phyloP scores from a whole-genome alignment of 2,797 vertebrate species.

The Sciaenops ocellatus region DNA sequence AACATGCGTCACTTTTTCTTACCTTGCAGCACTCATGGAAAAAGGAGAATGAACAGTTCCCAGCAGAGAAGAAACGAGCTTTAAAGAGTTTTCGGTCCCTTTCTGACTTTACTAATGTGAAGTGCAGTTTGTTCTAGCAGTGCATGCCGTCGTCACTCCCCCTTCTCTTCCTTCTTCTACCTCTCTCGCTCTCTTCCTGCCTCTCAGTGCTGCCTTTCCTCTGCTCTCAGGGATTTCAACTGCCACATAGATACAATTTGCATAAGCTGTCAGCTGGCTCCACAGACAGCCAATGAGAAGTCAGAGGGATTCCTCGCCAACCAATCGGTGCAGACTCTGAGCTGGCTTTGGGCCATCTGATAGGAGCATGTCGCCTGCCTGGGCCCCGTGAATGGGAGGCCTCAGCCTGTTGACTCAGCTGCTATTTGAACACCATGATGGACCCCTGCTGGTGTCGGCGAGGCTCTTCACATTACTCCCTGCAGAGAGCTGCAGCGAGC shows the following conservation, averaged over 20 bases:
- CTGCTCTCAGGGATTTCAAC: constrained; percentile 72
- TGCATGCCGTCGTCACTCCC: constrained; percentile 53
- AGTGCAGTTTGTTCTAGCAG: constrained; percentile 26
- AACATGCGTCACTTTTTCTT: constrained; percentile 34
- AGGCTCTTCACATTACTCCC: background rate
- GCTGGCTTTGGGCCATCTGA: constrained; percentile 49
- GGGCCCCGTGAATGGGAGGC: constrained; percentile 26
- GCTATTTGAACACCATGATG: constrained; percentile 48
- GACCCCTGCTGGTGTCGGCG: constrained; percentile 71
- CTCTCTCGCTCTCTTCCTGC: constrained; percentile 29
- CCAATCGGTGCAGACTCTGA: constrained; percentile 58
- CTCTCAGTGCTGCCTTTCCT: constrained; percentile 24
- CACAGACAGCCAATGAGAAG: constrained; percentile 54
- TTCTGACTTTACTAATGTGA: background rate
- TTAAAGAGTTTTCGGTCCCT: background rate
- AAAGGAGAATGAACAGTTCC: background rate
- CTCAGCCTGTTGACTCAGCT: constrained; percentile 51
- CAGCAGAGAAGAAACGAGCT: rapidly evolving
- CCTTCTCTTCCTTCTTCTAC: constrained; percentile 20
- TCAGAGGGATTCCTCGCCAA: rapidly evolving
- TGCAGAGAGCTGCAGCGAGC: background rate
- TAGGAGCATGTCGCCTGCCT: constrained; percentile 33
- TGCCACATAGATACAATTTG: constrained; percentile 68
- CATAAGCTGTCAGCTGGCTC: constrained; percentile 73
- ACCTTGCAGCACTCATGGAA: constrained; percentile 83